phyloP scores from a whole-genome alignment of 2,888 invertebrate genomes.

The Myathropa florea region DNA sequence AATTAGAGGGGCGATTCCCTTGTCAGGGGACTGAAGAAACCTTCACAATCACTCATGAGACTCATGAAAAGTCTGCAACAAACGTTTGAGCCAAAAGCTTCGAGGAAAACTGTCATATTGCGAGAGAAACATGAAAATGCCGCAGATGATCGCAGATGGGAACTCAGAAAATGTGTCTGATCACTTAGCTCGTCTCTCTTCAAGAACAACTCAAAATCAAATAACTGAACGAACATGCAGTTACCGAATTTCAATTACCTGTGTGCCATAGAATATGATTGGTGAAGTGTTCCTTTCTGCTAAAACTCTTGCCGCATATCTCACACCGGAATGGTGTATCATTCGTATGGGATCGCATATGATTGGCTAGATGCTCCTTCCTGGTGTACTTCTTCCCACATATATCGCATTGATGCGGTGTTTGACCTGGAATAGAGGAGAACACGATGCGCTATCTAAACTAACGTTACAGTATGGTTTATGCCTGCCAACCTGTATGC shows the following conservation, averaged over 20 bases:
- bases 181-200: not conserved
- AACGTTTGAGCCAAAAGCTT: no score
- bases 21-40: no score
- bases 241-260: conserved; percentile 82
- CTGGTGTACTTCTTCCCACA: conserved; percentile 94
- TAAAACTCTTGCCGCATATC: conserved; percentile 93
- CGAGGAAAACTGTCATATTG: no score
- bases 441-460: conserved; percentile 47
- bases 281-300: conserved; percentile 94
- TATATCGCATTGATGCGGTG: conserved; percentile 92
- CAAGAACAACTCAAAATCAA: not conserved
- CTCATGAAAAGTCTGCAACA: no score
- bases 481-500: conserved; percentile 82
- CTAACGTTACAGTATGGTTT: conserved; percentile 42
- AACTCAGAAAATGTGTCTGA: no score
- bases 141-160: no score
- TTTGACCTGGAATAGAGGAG: conserved; percentile 84
- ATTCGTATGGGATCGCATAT: conserved; percentile 93
- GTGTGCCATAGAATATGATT: conserved; percentile 95
- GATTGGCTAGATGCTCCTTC: conserved; percentile 93
- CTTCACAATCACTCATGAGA: no score
- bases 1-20: no score
- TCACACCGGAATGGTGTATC: conserved; percentile 94
- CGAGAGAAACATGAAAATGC: no score
- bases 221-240: not conserved